These are phyloP conservation scores for Agonum fuliginosum DNA, from an alignment of 2,888 invertebrate genomes.

Conservation along the genomic window DNA sequence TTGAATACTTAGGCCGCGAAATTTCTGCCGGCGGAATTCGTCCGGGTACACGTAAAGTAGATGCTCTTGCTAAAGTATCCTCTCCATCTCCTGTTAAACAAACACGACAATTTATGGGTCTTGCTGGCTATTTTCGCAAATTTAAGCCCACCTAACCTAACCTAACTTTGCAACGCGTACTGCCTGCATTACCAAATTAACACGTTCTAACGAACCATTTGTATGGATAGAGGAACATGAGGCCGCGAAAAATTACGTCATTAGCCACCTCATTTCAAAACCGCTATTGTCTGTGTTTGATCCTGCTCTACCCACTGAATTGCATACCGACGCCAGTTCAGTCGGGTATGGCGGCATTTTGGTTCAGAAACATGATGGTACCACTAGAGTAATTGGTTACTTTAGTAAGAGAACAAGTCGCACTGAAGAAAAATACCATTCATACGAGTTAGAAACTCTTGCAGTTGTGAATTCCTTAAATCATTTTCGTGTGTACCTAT, in stretches of 20 bases:
- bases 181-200: conserved; percentile 60
- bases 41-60: conserved; percentile 61
- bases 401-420: conserved; percentile 64
- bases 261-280: conserved; percentile 4
- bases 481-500: conserved; percentile 65
- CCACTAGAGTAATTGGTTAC: conserved; percentile 64
- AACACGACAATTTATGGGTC: conserved; percentile 64
- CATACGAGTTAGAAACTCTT: conserved; percentile 66
- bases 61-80: conserved; percentile 61
- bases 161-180: conserved; percentile 61
- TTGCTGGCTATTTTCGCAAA: conserved; percentile 64
- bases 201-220: conserved; percentile 52
- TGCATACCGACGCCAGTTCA: conserved; percentile 65
- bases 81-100: conserved; percentile 61
- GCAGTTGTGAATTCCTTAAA: conserved; percentile 66
- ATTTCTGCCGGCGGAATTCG: conserved; percentile 59
- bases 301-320: conserved; percentile 61
- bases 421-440: conserved; percentile 65
- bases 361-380: conserved; percentile 63
- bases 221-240: conserved; percentile 41
- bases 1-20: conserved; percentile 63
- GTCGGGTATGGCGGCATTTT: conserved; percentile 64
- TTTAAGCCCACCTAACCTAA: too few species aligned
- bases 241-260: conserved; percentile 20
- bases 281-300: conserved; percentile 65